A percentile compares a stretch with the other conserved stretches of the same genome.
phyloP scores from a whole-genome alignment of 2,888 invertebrate species.

The Teinopalpus imperialis region DNA sequence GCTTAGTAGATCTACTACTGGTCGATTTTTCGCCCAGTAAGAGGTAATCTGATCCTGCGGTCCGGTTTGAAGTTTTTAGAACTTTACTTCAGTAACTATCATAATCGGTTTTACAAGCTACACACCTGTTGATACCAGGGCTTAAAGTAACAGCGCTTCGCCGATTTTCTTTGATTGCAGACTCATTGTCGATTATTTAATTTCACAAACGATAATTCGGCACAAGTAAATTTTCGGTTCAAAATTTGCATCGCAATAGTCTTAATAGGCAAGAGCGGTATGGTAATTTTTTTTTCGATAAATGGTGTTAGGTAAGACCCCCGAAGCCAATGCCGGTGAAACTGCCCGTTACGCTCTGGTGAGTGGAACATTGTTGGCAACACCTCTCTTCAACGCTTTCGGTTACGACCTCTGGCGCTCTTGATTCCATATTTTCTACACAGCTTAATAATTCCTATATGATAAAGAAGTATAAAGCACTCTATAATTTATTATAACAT shows the following conservation, averaged over 20 bases:
- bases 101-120: too few relatives aligned
- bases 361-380: conserved; percentile 71
- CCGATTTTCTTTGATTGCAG: too few relatives aligned
- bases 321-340: conserved; percentile 70
- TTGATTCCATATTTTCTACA: not conserved
- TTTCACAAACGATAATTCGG: conserved; percentile 42
- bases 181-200: conserved; percentile 37
- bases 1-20: too few relatives aligned
- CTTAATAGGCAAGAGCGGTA: conserved; percentile 36
- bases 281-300: conserved; percentile 52
- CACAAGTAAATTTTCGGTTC: conserved; percentile 37
- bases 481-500: too few relatives aligned
- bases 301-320: conserved; percentile 63
- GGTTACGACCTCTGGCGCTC: conserved; percentile 36
- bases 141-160: too few relatives aligned
- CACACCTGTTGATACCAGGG: too few relatives aligned
- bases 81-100: too few relatives aligned
- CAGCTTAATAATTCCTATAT: too few relatives aligned
- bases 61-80: too few relatives aligned
- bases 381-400: conserved; percentile 58
- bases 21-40: too few relatives aligned
- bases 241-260: conserved; percentile 50
- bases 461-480: too few relatives aligned
- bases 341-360: conserved; percentile 58
- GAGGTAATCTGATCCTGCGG: too few relatives aligned